Evolutionary conservation across 2,888 invertebrate genomes (phyloP).

Genomic region (Athalia cordata): DNA sequence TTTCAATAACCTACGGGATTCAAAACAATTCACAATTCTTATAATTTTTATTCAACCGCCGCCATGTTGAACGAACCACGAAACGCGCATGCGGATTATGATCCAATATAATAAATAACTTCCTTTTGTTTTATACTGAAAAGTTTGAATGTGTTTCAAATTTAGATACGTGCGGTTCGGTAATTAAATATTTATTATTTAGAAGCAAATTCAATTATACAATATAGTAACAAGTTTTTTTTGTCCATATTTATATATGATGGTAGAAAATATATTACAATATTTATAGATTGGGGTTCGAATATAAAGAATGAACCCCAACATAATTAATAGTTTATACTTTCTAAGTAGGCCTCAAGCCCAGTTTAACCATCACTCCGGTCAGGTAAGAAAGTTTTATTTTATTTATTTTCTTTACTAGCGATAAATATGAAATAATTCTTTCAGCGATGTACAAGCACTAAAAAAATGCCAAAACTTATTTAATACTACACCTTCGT

Average conservation of each 20-base stretch:
- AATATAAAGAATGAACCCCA: conserved; percentile 23
- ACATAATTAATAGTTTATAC: conserved; percentile 9
- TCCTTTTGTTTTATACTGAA: not conserved
- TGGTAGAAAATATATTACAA: conserved; percentile 71
- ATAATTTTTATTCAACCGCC: not conserved
- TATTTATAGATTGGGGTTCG: conserved; percentile 57
- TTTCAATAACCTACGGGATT: conserved; percentile 37
- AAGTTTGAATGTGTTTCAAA: conserved; percentile 3
- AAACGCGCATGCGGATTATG: too few relatives aligned
- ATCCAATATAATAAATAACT: not conserved
- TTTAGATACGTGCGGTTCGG: conserved; percentile 11
- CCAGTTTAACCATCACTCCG: conserved; percentile 9
- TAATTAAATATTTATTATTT: conserved; percentile 61
- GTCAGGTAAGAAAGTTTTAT: not conserved
- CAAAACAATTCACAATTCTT: conserved; percentile 5
- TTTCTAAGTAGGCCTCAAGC: conserved; percentile 14
- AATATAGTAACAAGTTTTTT: conserved; percentile 62
- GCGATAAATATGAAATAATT: conserved; percentile 35
- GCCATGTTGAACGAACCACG: not conserved
- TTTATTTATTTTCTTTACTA: not conserved
- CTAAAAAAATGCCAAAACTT: conserved; percentile 13
- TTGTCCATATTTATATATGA: conserved; percentile 50
- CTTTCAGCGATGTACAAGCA: conserved; percentile 37
- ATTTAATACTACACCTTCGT: not conserved
- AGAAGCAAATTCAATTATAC: conserved; percentile 59